phyloP scores from a whole-genome alignment of 2,888 invertebrate species.

The Rhopalosiphum nymphaeae region DNA sequence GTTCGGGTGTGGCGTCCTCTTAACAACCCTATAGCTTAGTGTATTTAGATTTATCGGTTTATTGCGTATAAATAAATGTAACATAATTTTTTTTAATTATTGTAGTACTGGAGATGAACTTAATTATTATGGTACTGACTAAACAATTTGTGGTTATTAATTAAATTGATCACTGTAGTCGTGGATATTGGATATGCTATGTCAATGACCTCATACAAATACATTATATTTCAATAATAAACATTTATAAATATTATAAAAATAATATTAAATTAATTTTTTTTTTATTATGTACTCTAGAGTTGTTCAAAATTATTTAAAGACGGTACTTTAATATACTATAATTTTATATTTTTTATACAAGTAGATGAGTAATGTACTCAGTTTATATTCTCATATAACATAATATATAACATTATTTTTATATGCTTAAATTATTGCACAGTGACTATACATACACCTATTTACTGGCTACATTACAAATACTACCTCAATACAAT shows the following conservation, averaged over 20 bases:
- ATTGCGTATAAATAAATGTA: slow-evolving; percentile 7
- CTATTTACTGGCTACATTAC: background rate
- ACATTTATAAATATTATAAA: background rate
- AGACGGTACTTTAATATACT: background rate
- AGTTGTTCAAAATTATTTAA: background rate
- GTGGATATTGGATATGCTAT: background rate
- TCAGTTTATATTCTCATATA: background rate
- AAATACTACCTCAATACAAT: background rate
- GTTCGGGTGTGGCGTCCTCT: background rate
- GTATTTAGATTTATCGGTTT: background rate
- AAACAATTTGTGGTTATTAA: slow-evolving; percentile 30
- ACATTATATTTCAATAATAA: background rate
- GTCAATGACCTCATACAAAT: slow-evolving; percentile 12
- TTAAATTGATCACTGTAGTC: background rate
- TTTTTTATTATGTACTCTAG: background rate
- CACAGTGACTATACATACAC: background rate
- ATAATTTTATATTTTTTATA: background rate
- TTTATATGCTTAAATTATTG: slow-evolving; percentile 4
- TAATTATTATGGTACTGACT: slow-evolving; percentile 3
- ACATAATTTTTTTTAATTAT: background rate
- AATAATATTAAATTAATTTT: background rate
- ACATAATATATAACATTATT: background rate
- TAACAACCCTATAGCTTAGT: background rate
- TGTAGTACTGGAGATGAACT: slow-evolving; percentile 10
- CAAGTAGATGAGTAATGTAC: background rate